These are phyloP conservation scores for Lochmaea crataegi DNA, from an alignment of 2,888 invertebrate genomes.

Conservation along the genomic window DNA sequence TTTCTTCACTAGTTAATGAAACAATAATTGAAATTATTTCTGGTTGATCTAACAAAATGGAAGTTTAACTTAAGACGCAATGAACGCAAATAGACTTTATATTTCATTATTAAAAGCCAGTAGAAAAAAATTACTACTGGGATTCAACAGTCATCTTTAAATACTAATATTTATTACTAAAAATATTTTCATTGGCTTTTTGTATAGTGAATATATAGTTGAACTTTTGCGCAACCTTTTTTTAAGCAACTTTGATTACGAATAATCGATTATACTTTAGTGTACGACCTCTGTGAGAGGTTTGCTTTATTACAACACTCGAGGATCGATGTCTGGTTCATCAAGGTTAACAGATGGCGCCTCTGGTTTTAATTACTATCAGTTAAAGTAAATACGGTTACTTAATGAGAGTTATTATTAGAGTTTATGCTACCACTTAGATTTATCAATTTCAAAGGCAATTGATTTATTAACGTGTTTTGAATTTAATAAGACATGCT, in stretches of 20 bases:
- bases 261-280: background rate
- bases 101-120: no score
- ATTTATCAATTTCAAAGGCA: background rate
- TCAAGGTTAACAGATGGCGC: conserved; percentile 23
- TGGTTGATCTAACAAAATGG: no score
- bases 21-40: no score
- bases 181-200: background rate
- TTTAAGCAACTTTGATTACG: background rate
- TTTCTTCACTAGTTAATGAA: no score
- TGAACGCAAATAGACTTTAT: no score
- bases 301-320: conserved; percentile 3
- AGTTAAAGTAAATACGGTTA: background rate
- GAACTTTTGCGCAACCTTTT: background rate
- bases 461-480: background rate
- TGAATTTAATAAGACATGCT: no score
- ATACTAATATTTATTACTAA: no score
- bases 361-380: background rate
- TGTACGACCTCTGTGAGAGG: background rate
- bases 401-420: background rate
- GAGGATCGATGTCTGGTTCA: conserved; percentile 9
- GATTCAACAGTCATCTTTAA: no score
- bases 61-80: no score
- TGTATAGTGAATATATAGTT: background rate
- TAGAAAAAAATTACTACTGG: no score
- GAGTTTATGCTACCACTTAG: background rate